Base-by-base conservation (phyloP, 30 jellyfish, hydroid and myxozoan genomes). In the Nemopilema nomurai region DNA sequence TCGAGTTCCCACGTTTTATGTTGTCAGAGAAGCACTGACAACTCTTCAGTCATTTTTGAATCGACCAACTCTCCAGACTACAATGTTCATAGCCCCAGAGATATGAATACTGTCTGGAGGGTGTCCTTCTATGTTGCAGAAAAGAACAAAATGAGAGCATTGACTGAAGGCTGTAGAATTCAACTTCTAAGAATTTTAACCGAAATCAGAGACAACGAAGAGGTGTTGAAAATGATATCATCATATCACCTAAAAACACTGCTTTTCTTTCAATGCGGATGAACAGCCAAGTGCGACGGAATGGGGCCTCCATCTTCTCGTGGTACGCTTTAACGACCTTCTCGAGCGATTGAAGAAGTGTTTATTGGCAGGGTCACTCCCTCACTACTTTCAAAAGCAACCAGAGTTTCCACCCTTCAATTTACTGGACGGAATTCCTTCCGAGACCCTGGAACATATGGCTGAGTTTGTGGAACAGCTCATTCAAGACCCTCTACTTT, bases 1-100 rank as follows among this genome's bases (percentile, higher is more conserved):
- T 90, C 97, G 28, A 67, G 94, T 67, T 83, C 97, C 0, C 97
- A 90, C 57, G 95, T 90, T 27, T 89, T 90, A 18, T 76, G 95
- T 52, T 68, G 89, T 50, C 81, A 83, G 24, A 86, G 76, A 71
- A 41, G 13, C 57, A 3, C 57, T 41, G 13, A 3, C 9, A 13
- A 41, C 57, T 3, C 57, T 41, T 3, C 57, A 13, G 9, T 41
- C 13, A 41, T 6, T 41, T 79, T 63, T 67, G 74, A 52, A 19
- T 70, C 89, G 1, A 57, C 81, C 32, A 62, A 72, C 49, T 26
- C 77, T 29, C 23, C 62, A 28, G 74, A 23, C 24, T 21, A 18
- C 9, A 24, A 18, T 53, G 71, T 57, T 51, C 71, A 74, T 18
- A 78, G 23, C 28, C 71, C 66, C 57, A 52, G 72, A 33, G 76